Base-by-base conservation (phyloP, 1,140 invertebrate genomes). In the Eriosoma lanigerum region DNA sequence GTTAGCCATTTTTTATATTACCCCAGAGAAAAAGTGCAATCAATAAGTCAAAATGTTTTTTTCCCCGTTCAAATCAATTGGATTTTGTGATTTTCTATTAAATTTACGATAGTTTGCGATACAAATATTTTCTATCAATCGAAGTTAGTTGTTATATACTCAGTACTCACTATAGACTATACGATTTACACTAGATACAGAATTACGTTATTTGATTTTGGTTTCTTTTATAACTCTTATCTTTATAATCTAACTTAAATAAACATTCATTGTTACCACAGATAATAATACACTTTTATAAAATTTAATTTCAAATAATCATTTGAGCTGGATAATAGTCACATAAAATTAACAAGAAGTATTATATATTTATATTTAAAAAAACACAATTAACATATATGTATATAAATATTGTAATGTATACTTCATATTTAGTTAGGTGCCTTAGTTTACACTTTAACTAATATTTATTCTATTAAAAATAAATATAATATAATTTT, bases 41-140 rank as follows among this genome's bases (percentile, higher is more conserved):
- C 64, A 68, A 68, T 68, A 46, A 68, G 64, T 46, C 64, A 46
- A 46, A 68, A 66, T 46, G 64, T 66, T 68, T 46, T 38, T 38
- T 62, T 64, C 9, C 13, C n/a, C 38, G n/a, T 68, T 68, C 38
- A 26, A 19, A 24, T 9, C 32, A 68, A 68, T 68, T 46, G 64
- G 64, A 68, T 68, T 68, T 68, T 10, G 32, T 21, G 38, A 68
- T 68, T 68, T 68, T 17, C 38, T 21, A 68, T 68, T 21, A 68
- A 68, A 46, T 68, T 46, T 29, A 46, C 12, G 13, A 68, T 68
- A 44, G 64, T 68, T 46, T 68, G 21, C 21, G 38, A 68, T 68
- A 68, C 6, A 46, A n/a, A 46, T 21, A 44, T 46, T 46, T 46
- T 68, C n/a, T 46, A 46, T 21, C 29, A 32, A 46, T 46, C 12